Evolutionary conservation across 2,888 invertebrate species (phyloP), one percentile per base, ranked within the genome.

Genomic region (Acronicta leporina): DNA sequence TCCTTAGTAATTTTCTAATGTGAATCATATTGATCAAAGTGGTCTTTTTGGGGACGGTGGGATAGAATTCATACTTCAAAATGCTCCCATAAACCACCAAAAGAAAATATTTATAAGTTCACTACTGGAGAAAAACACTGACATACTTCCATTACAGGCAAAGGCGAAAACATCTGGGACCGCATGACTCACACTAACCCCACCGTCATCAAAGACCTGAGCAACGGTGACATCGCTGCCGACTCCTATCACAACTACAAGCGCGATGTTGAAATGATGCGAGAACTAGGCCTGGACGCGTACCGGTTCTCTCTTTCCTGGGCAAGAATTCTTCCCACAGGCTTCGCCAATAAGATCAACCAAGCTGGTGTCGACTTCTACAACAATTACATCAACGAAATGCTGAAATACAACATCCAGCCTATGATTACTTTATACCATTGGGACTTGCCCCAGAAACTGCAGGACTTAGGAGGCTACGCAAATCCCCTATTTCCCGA

Each of bases 231-330:
- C 75, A 80, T 95, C 0, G 92, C 96, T 0, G 91, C 95, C 8
- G 95, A 96, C 75, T 89, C 94, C 44, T 95, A 96, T 78, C 92
- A 96, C 82, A 95, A 95, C 75, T 96, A 95, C 82, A 92, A 95
- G 72, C 95, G 96, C 13, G 95, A 95, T 73, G 91, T 95, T 0
- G 86, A 90, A 55, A 87, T 95, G 79, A 79, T 95, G 70, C 85
- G 89, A 48, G 87, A 94, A 10, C n/a, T 70, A 7, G 68, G 73
- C 15, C 27, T 70, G 1, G 56, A 70, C 50, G 88, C 88, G 59
- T 95, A 95, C 79, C 84, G 95, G 11, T 95, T 95, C 75, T 95
- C 95, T 0, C 81, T 95, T 10, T 91, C 96, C 1, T 96, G 96
- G 96, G 71, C 64, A 72, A 80, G 88, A 71, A 87, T 60, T 68